These are phyloP conservation scores for Cydia splendana DNA, from an alignment of 1,140 invertebrate species.

Conservation along the genomic window DNA sequence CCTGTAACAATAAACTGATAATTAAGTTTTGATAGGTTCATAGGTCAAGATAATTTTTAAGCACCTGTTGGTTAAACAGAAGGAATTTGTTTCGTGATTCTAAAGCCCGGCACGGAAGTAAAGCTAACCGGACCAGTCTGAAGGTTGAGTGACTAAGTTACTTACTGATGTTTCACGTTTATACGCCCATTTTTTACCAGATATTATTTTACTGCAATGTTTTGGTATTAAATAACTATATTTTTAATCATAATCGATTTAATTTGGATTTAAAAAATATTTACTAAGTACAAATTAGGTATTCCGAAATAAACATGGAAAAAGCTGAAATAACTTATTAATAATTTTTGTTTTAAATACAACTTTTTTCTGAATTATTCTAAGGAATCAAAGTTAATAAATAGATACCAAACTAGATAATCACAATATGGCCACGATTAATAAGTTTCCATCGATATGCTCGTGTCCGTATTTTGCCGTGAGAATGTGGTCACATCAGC, in stretches of 20 bases:
- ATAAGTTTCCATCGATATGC: neutral
- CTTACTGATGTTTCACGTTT: neutral
- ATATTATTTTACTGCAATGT: neutral
- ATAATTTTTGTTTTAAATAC: too few relatives aligned
- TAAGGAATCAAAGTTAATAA: too few relatives aligned
- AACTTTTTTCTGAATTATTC: too few relatives aligned
- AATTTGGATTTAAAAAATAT: too few relatives aligned
- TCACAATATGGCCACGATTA: too few relatives aligned
- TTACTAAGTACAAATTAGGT: too few relatives aligned
- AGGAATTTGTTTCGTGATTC: slow-evolving; percentile 1
- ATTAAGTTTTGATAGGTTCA: neutral
- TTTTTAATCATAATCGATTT: too few relatives aligned
- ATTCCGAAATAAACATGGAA: too few relatives aligned
- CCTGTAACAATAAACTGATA: neutral
- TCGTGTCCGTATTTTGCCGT: neutral
- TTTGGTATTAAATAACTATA: too few relatives aligned
- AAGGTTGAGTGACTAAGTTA: slow-evolving; percentile 13
- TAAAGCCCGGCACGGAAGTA: neutral
- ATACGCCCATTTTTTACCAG: neutral
- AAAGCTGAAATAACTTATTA: too few relatives aligned
- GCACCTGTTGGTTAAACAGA: neutral
- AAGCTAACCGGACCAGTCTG: neutral
- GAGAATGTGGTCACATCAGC: neutral
- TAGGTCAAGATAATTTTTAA: neutral
- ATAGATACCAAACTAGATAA: too few relatives aligned